A percentile compares a stretch with the other conserved stretches of the same genome.
phyloP scores from a whole-genome alignment of 1,140 invertebrate species.

The Brachionus plicatilis region DNA sequence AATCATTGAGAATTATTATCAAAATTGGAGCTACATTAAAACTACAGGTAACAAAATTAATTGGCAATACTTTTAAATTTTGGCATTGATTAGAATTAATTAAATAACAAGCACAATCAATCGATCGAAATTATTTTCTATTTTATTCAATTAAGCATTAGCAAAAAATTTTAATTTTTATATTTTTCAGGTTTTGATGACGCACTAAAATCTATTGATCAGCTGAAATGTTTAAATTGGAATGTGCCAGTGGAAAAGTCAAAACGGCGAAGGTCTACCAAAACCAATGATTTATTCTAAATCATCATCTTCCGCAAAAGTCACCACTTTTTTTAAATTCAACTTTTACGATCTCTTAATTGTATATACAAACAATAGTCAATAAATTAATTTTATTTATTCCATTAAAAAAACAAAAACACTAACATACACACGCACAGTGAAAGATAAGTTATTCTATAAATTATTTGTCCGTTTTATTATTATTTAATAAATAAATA shows the following conservation, averaged over 20 bases:
- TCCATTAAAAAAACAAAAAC: not conserved
- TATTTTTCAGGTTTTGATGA: conserved; percentile 78
- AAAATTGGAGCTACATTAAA: conserved; percentile 86
- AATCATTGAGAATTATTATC: conserved; percentile 81
- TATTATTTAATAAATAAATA: not conserved
- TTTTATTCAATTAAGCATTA: no score
- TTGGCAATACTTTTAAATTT: no score
- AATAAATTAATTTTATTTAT: not conserved
- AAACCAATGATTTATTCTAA: conserved; percentile 48
- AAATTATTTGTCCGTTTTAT: conserved; percentile 1
- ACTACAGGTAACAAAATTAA: conserved; percentile 67
- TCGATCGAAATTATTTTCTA: not conserved
- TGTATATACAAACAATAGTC: not conserved
- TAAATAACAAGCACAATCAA: no score
- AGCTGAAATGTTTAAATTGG: conserved; percentile 76
- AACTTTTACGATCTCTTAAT: not conserved
- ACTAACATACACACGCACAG: not conserved
- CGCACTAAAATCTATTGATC: conserved; percentile 79
- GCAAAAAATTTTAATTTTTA: not conserved
- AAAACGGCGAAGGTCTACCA: conserved; percentile 62
- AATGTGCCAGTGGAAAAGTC: conserved; percentile 89
- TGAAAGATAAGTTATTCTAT: not conserved
- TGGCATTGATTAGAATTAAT: no score
- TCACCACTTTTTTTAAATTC: not conserved
- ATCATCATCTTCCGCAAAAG: not conserved